Conservation (phyloP, 2,113 vertebrate species). For the Neogobius melanostomus region DNA sequence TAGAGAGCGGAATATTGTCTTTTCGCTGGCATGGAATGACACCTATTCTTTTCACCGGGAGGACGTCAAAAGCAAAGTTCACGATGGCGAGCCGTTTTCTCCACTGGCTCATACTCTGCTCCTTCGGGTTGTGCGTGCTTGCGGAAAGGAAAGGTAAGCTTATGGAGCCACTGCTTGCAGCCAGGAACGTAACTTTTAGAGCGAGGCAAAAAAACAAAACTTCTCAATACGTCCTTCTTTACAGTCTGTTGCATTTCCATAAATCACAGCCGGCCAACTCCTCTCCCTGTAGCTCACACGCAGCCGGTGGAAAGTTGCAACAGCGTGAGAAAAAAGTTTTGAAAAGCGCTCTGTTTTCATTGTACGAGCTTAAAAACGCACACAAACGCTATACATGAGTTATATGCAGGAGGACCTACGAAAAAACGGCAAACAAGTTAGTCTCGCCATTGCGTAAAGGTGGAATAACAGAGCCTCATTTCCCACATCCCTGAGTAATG, state of each 20-base stretch:
- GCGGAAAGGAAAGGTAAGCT: slow-evolving; percentile 77
- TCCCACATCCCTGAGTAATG: slow-evolving; percentile 6
- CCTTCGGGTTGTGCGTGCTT: slow-evolving; percentile 45
- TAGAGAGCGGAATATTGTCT: slow-evolving; percentile 31
- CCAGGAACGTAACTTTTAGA: slow-evolving; percentile 17
- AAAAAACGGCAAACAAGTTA: background rate
- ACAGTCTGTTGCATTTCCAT: background rate
- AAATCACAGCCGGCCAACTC: slow-evolving; percentile 21
- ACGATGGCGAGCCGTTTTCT: slow-evolving; percentile 65
- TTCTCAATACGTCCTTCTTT: slow-evolving; percentile 2
- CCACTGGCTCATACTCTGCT: slow-evolving; percentile 63
- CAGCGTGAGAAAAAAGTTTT: slow-evolving; percentile 51
- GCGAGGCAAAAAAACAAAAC: background rate
- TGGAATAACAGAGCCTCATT: slow-evolving; percentile 6
- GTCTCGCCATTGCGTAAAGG: background rate
- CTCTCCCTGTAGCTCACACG: background rate
- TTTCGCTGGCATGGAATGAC: slow-evolving; percentile 57
- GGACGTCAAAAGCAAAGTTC: slow-evolving; percentile 18
- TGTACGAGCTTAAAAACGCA: slow-evolving; percentile 19
- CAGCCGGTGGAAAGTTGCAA: slow-evolving; percentile 40
- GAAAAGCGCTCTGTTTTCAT: slow-evolving; percentile 21
- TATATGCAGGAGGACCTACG: background rate
- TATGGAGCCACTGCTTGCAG: background rate
- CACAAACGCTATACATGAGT: background rate
- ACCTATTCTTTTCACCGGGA: slow-evolving; percentile 16